phyloP scores from a whole-genome alignment of 2,113 vertebrate genomes.

The Lepisosteus oculatus region DNA sequence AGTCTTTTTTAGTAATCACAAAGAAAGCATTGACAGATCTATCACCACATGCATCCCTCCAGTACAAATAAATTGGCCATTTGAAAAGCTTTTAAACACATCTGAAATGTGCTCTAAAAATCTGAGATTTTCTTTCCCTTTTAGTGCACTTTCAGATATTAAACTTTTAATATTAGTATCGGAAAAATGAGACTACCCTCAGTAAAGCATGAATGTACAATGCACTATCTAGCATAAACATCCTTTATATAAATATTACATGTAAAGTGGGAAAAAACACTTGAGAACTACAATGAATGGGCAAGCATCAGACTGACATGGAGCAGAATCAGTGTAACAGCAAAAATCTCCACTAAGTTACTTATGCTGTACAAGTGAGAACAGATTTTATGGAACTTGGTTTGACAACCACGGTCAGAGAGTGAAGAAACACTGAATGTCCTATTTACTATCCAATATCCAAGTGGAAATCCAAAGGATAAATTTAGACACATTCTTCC shows the following conservation, averaged over 20 bases:
- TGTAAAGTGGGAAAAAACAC: too few relatives aligned
- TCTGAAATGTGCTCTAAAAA: background rate
- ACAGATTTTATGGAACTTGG: constrained; percentile 3
- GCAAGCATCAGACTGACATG: too few relatives aligned
- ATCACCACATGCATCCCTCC: background rate
- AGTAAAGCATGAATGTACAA: too few relatives aligned
- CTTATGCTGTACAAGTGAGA: constrained; percentile 13
- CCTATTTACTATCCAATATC: background rate
- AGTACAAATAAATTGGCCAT: background rate
- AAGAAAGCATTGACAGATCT: background rate
- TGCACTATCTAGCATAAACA: background rate
- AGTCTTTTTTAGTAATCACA: background rate
- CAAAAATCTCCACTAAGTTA: background rate
- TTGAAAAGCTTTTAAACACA: constrained; percentile 1
- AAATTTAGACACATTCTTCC: constrained; percentile 42
- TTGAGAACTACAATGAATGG: too few relatives aligned
- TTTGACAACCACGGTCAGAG: constrained; percentile 11
- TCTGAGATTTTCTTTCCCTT: too few relatives aligned
- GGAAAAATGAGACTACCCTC: background rate
- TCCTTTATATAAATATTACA: too few relatives aligned
- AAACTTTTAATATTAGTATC: background rate
- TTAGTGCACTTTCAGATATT: too few relatives aligned
- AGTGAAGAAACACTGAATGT: background rate
- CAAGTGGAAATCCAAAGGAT: constrained; percentile 23
- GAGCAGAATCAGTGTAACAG: background rate